Evolutionary conservation across 2,888 invertebrate genomes (phyloP).

Genomic region (Orgyia antiqua): DNA sequence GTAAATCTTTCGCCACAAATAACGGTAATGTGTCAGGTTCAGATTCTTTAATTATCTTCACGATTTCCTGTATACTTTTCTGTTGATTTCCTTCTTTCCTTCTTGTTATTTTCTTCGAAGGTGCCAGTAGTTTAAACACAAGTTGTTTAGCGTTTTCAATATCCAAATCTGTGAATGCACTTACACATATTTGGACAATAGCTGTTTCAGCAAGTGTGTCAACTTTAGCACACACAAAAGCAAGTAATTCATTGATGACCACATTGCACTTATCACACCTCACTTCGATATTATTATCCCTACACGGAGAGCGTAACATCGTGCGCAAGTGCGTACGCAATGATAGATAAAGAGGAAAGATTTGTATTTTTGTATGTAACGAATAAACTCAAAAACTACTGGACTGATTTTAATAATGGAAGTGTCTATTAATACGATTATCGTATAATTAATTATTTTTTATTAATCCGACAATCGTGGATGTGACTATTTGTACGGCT

Average conservation of each 20-base stretch:
- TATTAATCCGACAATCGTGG: no score
- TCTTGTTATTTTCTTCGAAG: not conserved
- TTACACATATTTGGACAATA: not conserved
- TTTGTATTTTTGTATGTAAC: no score
- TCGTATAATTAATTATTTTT: no score
- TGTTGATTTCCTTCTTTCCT: slow-evolving; percentile 7
- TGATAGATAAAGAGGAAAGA: no score
- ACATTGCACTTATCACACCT: not conserved
- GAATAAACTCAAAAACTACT: no score
- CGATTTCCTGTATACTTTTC: slow-evolving; percentile 7
- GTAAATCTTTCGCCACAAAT: slow-evolving; percentile 12
- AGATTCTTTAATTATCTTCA: slow-evolving; percentile 11
- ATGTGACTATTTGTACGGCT: no score
- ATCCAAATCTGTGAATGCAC: not conserved
- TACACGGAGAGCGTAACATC: no score
- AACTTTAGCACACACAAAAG: not conserved
- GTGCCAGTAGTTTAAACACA: not conserved
- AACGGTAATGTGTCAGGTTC: slow-evolving; percentile 8
- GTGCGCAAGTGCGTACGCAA: no score
- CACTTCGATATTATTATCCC: no score
- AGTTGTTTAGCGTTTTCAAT: not conserved
- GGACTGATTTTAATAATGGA: no score
- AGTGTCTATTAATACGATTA: no score
- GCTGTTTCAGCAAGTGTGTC: not conserved
- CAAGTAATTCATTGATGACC: not conserved